Evolutionary conservation across 2,113 vertebrate species (phyloP), one percentile per base, ranked within the genome.

Genomic region (Siniperca knerii): DNA sequence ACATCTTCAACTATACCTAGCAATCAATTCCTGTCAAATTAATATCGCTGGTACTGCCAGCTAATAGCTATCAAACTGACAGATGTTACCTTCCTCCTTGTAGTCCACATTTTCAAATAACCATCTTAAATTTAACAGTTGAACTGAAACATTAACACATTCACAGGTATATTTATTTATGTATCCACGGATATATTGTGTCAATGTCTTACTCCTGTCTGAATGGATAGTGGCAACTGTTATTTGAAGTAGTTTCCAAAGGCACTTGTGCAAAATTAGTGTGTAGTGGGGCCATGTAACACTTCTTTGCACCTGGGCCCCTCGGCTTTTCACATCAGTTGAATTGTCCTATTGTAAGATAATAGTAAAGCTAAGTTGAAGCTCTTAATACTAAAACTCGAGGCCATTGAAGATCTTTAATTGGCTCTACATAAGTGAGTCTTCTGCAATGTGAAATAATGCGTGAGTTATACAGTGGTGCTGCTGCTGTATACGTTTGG

Each of bases 371-470:
- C 54, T 18, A 64, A 78, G 44, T 61, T 67, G 33, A 82, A 62
- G 76, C 64, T 62, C 50, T 35, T 29, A 29, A 6, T 11, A 29
- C n/a, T 70, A 55, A 48, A 73, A 60, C 42, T 29, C 1, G 0
- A 75, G 25, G 68, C 46, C 48, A 74, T 16, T 74, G 44, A 60
- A 71, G 25, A 71, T 78, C 7, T 81, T 76, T 62, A 75, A 82
- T 50, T 67, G 79, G 8, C 42, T 72, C 29, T 66, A 44, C 42
- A 44, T 44, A 40, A 88, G 64, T 29, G 35, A 80, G 58, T 83
- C 79, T 37, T 90, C 73, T 61, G 23, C 69, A 67, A 15, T 86
- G 85, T 61, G 81, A 84, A 92, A 91, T 90, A 86, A 93, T 89
- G 86, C 48, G 87, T 90, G 85, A 88, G 67, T 71, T 71, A 37